A percentile compares a stretch with the other conserved stretches of the same genome.
Evolutionary conservation across 2,113 vertebrate species (phyloP).

Genomic region (Zonotrichia leucophrys): DNA sequence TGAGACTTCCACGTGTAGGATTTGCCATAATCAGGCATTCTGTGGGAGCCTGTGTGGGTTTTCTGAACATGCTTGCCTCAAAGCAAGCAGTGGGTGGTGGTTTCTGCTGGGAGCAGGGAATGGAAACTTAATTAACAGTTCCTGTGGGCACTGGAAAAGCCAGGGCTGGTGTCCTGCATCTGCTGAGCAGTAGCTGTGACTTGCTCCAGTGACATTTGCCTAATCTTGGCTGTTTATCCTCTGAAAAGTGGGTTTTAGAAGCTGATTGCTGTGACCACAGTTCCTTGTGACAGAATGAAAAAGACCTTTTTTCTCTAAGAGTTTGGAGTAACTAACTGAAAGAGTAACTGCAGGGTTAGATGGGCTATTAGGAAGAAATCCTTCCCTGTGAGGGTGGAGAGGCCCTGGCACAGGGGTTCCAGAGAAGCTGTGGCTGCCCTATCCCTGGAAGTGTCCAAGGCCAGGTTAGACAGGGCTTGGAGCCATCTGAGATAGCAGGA

Average conservation of each 20-base stretch:
- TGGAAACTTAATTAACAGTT: conserved; percentile 8
- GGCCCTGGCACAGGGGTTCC: rapidly evolving
- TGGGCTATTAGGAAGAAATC: not conserved
- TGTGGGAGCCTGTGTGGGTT: not conserved
- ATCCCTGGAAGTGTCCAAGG: not conserved
- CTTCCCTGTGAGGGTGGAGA: rapidly evolving
- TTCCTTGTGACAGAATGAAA: not conserved
- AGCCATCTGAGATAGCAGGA: rapidly evolving
- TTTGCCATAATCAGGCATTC: not conserved
- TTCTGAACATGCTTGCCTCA: not conserved
- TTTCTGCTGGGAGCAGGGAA: conserved; percentile 6
- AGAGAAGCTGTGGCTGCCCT: not conserved
- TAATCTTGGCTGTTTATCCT: not conserved
- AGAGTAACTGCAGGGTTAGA: not conserved
- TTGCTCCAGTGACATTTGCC: not conserved
- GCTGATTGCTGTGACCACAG: no score
- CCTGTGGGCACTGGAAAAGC: not conserved
- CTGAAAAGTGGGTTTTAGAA: not conserved
- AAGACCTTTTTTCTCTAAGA: not conserved
- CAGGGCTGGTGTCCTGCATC: not conserved
- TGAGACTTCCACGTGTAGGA: not conserved
- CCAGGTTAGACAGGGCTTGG: rapidly evolving
- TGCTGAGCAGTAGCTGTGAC: not conserved
- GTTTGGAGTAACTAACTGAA: not conserved
- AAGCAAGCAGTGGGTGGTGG: not conserved